Percentiles rank a stretch among this genome's conserved stretches.
Evolutionary conservation across 2,888 invertebrate species (phyloP).

Genomic region (Cyrtodaria siliqua): DNA sequence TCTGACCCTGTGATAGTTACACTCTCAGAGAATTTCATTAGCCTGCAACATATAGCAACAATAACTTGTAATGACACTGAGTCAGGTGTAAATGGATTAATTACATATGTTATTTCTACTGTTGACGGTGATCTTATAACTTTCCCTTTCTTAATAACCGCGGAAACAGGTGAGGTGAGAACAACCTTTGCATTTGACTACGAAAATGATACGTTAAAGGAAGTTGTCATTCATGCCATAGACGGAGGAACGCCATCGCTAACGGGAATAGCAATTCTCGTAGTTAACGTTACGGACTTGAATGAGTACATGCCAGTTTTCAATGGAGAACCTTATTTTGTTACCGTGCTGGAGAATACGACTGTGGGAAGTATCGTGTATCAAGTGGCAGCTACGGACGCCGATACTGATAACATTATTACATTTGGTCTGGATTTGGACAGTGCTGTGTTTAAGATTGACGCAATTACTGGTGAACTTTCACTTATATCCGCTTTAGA

Average conservation of each 20-base stretch:
- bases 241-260: constrained; percentile 89
- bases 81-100: constrained; percentile 51
- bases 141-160: constrained; percentile 64
- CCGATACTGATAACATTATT: constrained; percentile 68
- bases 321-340: constrained; percentile 29
- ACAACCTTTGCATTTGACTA: constrained; percentile 45
- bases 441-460: constrained; percentile 40
- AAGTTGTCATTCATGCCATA: constrained; percentile 48
- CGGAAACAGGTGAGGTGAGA: constrained; percentile 39
- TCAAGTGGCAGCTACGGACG: constrained; percentile 66
- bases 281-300: constrained; percentile 69
- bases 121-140: constrained; percentile 61
- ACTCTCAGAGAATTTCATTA: constrained; percentile 56
- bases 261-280: constrained; percentile 92
- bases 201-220: constrained; percentile 40
- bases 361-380: constrained; percentile 32
- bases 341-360: constrained; percentile 32
- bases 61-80: constrained; percentile 71
- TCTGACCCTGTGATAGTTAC: constrained; percentile 63
- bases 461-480: constrained; percentile 31
- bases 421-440: constrained; percentile 24
- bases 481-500: constrained; percentile 31
- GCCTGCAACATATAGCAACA: constrained; percentile 54
- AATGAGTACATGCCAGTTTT: constrained; percentile 46
- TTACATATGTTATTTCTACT: constrained; percentile 56